phyloP scores from a whole-genome alignment of 1,140 invertebrate genomes.

The Pararge aegeria region DNA sequence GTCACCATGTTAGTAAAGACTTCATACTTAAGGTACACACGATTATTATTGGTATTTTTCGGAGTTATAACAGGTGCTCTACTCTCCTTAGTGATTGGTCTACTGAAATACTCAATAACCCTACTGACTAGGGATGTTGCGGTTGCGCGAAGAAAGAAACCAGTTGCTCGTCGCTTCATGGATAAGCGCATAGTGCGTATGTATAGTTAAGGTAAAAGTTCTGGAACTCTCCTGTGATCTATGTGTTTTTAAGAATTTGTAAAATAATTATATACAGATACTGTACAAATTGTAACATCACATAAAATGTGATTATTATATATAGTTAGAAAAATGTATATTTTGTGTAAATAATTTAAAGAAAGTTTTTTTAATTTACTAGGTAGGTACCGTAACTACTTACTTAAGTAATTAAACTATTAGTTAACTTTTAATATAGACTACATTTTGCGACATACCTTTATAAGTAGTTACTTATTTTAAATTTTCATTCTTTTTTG shows the following conservation, averaged over 20 bases:
- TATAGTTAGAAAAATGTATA: conserved; percentile 43
- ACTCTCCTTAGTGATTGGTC: too few species aligned
- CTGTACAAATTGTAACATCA: conserved; percentile 50
- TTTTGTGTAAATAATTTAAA: conserved; percentile 52
- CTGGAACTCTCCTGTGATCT: conserved; percentile 78
- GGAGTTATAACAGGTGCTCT: too few species aligned
- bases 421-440: background rate
- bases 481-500: too few species aligned
- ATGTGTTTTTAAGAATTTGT: conserved; percentile 60
- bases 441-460: background rate
- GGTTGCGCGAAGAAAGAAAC: too few species aligned
- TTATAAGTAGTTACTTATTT: too few species aligned
- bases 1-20: too few species aligned
- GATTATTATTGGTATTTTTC: too few species aligned
- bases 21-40: too few species aligned
- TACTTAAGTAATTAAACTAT: conserved; percentile 4
- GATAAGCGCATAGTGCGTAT: background rate
- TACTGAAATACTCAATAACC: too few species aligned
- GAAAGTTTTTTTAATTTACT: conserved; percentile 1
- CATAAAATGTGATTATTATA: conserved; percentile 51
- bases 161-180: too few species aligned
- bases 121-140: too few species aligned
- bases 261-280: conserved; percentile 34
- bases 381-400: too few species aligned
- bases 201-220: conserved; percentile 46